Base-by-base conservation (phyloP, 2,888 invertebrate genomes). In the Cinara cedri region DNA sequence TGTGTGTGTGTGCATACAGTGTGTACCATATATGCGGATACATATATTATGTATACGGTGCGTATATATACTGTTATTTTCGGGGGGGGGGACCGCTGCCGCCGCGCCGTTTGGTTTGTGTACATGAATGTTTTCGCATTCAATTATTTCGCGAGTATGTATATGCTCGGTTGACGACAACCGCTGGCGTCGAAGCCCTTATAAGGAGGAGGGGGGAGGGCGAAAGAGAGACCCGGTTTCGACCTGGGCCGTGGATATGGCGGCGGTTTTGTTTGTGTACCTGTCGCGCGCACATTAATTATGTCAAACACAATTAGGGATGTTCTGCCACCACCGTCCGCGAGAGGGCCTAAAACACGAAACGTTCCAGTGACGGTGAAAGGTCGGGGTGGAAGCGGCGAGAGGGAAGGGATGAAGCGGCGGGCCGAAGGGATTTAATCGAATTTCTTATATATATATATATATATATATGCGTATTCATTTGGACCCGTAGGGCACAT, bases 231-330 rank as follows among this genome's bases (percentile, higher is more conserved):
- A 9, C 10, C 2, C 60, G 44, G n/a, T n/a, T 21, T 16, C 71
- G 55, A 70, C n/a, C 26, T 51, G 21, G 54, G 55, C 42, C 42
- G 63, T 74, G 46, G 60, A 60, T 14, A 51, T n/a, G 49, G n/a
- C 46, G 46, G 63, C 24, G 55, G 76, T 76, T 76, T 68, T 78
- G 78, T 78, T 78, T 70, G 44, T 34, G 34, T 78, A 70, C 68
- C 68, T 78, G 57, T 70, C 68, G 68, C 68, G 21, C 51, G 78
- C 78, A 78, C 68, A 60, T 78, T 78, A 78, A 78, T 78, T 70
- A 78, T 42, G 68, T 70, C 78, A 70, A 78, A 78, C 78, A 70
- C 68, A 78, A 78, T 78, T 78, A 78, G 78, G 57, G 70, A 78
- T 70, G 70, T 70, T 51, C 10, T 26, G 26, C 13, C n/a, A 19